Evolutionary conservation across 2,797 vertebrate species (phyloP).

Genomic region (Heterohyrax brucei): DNA sequence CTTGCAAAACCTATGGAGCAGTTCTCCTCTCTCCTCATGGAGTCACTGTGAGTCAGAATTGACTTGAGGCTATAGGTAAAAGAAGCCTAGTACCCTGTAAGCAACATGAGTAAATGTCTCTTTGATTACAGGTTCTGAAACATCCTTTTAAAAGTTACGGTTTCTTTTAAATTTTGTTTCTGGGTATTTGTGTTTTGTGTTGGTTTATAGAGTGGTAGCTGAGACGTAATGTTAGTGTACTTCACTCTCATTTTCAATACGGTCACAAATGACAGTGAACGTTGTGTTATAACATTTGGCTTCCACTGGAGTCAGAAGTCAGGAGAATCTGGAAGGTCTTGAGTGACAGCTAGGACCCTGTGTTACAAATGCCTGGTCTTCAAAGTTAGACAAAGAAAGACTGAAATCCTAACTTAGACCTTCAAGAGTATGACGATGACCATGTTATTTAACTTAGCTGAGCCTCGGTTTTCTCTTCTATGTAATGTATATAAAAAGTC

Average conservation of each 20-base stretch:
- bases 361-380: not conserved
- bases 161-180: constrained; percentile 41
- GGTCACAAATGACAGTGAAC: constrained; percentile 50
- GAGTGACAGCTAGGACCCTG: not conserved
- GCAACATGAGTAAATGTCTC: not conserved
- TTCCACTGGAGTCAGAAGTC: not conserved
- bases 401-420: not conserved
- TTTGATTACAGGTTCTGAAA: constrained; percentile 20
- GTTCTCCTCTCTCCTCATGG: too few relatives aligned
- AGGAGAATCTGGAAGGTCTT: not conserved
- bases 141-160: constrained; percentile 10
- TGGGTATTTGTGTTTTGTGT: not conserved
- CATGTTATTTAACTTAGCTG: not conserved
- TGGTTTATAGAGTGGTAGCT: not conserved
- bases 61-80: not conserved
- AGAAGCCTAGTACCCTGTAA: not conserved
- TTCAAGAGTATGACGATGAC: not conserved
- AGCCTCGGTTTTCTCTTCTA: not conserved
- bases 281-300: not conserved
- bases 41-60: too few relatives aligned
- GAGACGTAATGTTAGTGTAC: not conserved
- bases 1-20: too few relatives aligned
- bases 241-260: constrained; percentile 51
- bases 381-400: not conserved
- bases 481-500: not conserved